Base-by-base conservation (phyloP, 2,888 invertebrate species). In the Nasonia oneida region DNA sequence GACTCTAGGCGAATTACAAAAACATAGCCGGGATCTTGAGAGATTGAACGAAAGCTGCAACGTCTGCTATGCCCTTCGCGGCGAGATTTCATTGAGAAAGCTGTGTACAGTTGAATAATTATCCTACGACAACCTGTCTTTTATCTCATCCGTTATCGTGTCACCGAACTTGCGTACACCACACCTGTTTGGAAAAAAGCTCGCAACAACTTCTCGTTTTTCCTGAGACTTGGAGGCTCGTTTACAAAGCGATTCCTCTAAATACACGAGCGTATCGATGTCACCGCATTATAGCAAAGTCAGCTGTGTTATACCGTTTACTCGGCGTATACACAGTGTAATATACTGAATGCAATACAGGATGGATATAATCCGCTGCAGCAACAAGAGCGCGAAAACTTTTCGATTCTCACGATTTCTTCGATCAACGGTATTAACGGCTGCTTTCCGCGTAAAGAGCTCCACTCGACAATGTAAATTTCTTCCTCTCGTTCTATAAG, bases 391-490 rank as follows among this genome's bases (percentile, higher is more conserved):
- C 4, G 2, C 37, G 37, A 14, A 15, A 33, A 14, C 33, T 12
- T 33, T 67, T 2, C 8, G 14, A 67, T 67, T 29, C 12, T 33
- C 14, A 29, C 67, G 18, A 61, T n/a, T 23, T 61, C n/a, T 61
- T 61, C 8, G 18, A 61, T 61, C 8, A 61, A 2, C 57, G 8
- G 57, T 61, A n/a, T 57, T 37, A 37, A 57, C n/a, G 1, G 15
- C 18, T 61, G n/a, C n/a, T 61, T 61, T 61, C 57, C 57, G 8
- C n/a, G 57, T 18, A 61, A 61, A 61, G 23, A 61, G 57, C n/a
- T 23, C 23, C 57, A 61, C 57, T 61, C 57, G n/a, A 61, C 57
- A 61, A 61, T 61, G 57, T 61, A 61, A 61, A 61, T 23, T n/a
- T 61, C 57, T 61, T 10, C 23, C 23, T 61, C 57, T 61, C 57